Conservation (phyloP, 1,140 invertebrate genomes). For the Metaphire vulgaris region DNA sequence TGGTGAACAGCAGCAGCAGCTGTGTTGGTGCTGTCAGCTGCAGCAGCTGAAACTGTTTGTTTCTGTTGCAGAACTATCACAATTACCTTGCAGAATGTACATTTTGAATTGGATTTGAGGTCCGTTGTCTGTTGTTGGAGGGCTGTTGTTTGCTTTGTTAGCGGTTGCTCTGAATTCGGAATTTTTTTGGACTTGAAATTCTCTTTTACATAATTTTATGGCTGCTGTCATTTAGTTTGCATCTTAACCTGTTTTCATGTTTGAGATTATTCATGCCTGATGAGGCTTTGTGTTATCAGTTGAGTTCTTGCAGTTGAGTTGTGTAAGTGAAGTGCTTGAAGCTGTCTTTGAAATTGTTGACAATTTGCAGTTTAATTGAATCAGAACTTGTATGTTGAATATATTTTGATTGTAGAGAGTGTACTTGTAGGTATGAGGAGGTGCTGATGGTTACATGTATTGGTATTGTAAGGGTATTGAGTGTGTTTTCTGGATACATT, state of each 20-base stretch:
- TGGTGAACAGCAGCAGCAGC: background rate
- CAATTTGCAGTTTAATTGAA: background rate
- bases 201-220: background rate
- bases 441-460: too few species aligned
- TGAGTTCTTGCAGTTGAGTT: background rate
- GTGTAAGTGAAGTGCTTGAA: background rate
- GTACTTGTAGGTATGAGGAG: too few species aligned
- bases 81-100: background rate
- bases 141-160: background rate
- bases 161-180: background rate
- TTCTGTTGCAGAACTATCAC: constrained; percentile 1
- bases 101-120: background rate
- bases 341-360: background rate
- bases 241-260: background rate
- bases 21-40: background rate
- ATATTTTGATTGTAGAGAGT: background rate
- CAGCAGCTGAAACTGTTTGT: background rate
- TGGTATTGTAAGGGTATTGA: too few species aligned
- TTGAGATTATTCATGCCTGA: background rate
- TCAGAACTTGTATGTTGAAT: background rate
- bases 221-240: background rate
- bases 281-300: background rate
- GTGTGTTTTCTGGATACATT: background rate
- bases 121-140: background rate
- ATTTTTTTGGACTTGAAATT: background rate